These are phyloP conservation scores for Enteromius radiatus DNA, from an alignment of 2,797 vertebrate genomes.

Conservation along the genomic window DNA sequence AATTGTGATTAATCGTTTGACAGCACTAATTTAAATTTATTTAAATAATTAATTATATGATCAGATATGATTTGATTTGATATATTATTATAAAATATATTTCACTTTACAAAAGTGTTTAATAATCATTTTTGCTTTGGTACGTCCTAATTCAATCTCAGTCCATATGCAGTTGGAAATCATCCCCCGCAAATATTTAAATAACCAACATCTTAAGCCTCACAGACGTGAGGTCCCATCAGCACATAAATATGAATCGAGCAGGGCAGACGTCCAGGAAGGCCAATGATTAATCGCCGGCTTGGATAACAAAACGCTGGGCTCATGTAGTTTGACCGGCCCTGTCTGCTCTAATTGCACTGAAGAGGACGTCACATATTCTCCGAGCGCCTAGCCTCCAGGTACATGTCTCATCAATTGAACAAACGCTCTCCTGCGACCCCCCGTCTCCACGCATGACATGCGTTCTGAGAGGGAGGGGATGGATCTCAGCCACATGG, in stretches of 20 bases:
- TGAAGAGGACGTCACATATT: slow-evolving; percentile 58
- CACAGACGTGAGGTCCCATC: slow-evolving; percentile 45
- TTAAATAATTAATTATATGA: not conserved
- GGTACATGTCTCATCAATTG: slow-evolving; percentile 51
- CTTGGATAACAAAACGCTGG: slow-evolving; percentile 65
- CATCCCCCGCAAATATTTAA: slow-evolving; percentile 28
- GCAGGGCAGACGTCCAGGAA: slow-evolving; percentile 47
- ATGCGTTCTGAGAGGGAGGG: slow-evolving; percentile 27
- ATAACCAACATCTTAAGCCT: slow-evolving; percentile 22
- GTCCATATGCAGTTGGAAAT: not conserved
- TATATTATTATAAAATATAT: not conserved
- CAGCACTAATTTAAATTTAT: not conserved
- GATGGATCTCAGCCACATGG: slow-evolving; percentile 50
- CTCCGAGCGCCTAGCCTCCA: slow-evolving; percentile 40
- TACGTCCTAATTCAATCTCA: not conserved
- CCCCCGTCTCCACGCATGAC: slow-evolving; percentile 28
- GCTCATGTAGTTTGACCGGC: slow-evolving; percentile 65
- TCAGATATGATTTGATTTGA: not conserved
- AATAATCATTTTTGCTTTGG: not conserved
- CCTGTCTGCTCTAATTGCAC: slow-evolving; percentile 59
- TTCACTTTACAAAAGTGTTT: not conserved
- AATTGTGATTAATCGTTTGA: too few species aligned
- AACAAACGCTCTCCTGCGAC: slow-evolving; percentile 44
- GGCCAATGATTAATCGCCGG: slow-evolving; percentile 63
- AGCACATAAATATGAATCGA: slow-evolving; percentile 48